Conservation (phyloP, 2,888 invertebrate genomes). For the Drosophila atripex region DNA sequence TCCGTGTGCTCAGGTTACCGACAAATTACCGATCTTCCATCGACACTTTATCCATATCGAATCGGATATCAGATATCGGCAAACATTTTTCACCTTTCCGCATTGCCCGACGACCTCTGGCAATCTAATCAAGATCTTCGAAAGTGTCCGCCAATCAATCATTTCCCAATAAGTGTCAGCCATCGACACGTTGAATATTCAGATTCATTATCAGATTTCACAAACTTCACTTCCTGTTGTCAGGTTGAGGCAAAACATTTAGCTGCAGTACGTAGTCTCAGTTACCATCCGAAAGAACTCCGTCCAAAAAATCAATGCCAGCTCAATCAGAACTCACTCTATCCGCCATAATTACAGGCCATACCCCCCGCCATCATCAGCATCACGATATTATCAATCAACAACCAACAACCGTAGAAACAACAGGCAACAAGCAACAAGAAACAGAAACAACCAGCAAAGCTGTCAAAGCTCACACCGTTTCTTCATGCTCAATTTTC, state of each 20-base stretch:
- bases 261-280: conserved; percentile 19
- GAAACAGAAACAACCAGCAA: conserved; percentile 25
- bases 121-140: conserved; percentile 44
- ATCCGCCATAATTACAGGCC: conserved; percentile 33
- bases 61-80: neutral
- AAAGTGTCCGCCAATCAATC: conserved; percentile 37
- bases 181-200: conserved; percentile 43
- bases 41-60: conserved; percentile 9
- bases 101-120: conserved; percentile 5
- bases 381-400: conserved; percentile 51
- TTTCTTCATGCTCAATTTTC: conserved; percentile 74
- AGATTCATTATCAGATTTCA: conserved; percentile 36
- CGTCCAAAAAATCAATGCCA: conserved; percentile 29
- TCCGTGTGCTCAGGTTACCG: neutral
- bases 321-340: conserved; percentile 39
- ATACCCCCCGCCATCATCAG: conserved; percentile 26
- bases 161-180: conserved; percentile 23
- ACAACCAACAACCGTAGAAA: conserved; percentile 28
- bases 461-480: conserved; percentile 76
- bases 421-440: conserved; percentile 13
- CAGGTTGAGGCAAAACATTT: conserved; percentile 17
- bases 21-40: neutral
- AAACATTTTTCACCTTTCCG: conserved; percentile 30
- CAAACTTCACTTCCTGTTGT: conserved; percentile 34
- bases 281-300: conserved; percentile 3